Conservation (phyloP, 1,140 invertebrate genomes). For the Brachionus asplanchnoidis region DNA sequence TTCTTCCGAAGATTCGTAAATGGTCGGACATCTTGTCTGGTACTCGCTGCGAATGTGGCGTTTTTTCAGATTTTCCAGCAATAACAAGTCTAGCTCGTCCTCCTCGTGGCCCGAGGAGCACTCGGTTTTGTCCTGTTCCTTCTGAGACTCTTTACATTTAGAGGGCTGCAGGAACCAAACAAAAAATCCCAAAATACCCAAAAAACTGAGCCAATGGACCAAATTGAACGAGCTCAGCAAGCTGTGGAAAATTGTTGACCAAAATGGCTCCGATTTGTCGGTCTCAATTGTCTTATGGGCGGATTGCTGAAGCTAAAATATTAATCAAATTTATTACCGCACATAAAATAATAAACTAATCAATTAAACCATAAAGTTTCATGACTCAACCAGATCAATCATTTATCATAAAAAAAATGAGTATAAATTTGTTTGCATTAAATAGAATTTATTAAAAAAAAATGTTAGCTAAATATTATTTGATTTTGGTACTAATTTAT, state of each 20-base stretch:
- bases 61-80: neutral
- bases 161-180: constrained; percentile 31
- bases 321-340: neutral
- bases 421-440: neutral
- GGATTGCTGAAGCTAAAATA: constrained; percentile 29
- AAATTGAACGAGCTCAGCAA: neutral
- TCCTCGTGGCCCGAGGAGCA: constrained; percentile 26
- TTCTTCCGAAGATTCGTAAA: constrained; percentile 4
- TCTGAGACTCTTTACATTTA: neutral
- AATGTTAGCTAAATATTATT: neutral
- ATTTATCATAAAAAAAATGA: neutral
- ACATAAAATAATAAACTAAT: constrained; percentile 8
- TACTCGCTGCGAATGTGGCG: neutral
- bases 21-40: constrained; percentile 23
- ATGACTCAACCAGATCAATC: neutral
- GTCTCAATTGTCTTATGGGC: constrained; percentile 7
- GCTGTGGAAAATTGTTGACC: neutral
- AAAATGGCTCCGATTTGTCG: neutral
- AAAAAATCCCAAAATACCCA: constrained; percentile 29
- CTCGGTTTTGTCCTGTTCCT: neutral
- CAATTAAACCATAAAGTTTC: constrained; percentile 16
- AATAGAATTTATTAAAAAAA: neutral
- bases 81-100: neutral
- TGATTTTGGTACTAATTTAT: neutral
- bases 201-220: constrained; percentile 23